These are phyloP conservation scores for Tholera decimalis DNA, from an alignment of 2,888 invertebrate genomes.

Conservation along the genomic window DNA sequence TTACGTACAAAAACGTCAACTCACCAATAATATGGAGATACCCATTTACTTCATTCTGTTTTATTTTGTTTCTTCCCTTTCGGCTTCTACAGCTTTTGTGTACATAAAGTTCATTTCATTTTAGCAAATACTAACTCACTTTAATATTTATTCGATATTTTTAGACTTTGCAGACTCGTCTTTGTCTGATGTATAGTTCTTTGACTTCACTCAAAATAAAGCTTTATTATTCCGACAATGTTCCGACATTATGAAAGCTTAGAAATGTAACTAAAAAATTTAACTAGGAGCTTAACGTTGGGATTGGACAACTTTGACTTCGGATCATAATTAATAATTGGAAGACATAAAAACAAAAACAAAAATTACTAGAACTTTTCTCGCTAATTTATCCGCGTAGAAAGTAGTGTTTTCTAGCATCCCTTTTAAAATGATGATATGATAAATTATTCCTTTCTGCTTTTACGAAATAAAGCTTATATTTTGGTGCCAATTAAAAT, in stretches of 20 bases:
- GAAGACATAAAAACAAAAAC: no score
- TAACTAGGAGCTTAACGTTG: background rate
- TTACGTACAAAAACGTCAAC: conserved; percentile 3
- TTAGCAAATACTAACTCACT: conserved; percentile 2
- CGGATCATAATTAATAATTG: no score
- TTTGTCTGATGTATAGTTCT: background rate
- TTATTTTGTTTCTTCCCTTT: conserved; percentile 8
- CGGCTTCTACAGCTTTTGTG: conserved; percentile 5
- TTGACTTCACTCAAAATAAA: background rate
- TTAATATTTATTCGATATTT: conserved; percentile 2
- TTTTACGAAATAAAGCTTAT: no score
- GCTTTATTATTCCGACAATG: conserved; percentile 14
- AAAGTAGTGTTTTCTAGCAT: no score
- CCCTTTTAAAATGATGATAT: no score
- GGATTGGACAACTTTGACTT: background rate
- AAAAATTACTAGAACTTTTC: no score
- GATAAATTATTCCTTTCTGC: no score
- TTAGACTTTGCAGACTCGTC: conserved; percentile 3
- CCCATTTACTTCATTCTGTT: background rate
- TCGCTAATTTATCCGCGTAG: no score
- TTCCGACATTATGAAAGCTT: background rate
- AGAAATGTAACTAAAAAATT: background rate
- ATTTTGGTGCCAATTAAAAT: no score
- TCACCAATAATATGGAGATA: background rate
- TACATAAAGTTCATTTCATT: conserved; percentile 21